phyloP scores from a whole-genome alignment of 2,888 invertebrate genomes.

The Apodemia mormo region DNA sequence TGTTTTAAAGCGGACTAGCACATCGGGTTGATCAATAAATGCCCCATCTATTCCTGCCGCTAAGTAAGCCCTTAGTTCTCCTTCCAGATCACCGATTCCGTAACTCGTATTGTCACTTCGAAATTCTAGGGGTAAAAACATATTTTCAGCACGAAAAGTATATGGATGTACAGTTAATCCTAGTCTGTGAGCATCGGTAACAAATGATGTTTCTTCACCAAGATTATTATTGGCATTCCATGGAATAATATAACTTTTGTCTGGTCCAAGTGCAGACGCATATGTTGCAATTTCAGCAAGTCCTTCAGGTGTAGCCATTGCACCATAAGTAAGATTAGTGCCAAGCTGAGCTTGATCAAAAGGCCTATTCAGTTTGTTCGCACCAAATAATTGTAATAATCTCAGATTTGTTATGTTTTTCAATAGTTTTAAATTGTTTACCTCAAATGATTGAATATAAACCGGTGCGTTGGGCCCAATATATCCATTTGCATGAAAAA shows the following conservation, averaged over 20 bases:
- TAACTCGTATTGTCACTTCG: slow-evolving; percentile 45
- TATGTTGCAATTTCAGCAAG: slow-evolving; percentile 62
- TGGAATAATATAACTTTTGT: slow-evolving; percentile 67
- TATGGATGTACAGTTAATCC: slow-evolving; percentile 69
- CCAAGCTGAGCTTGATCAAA: slow-evolving; percentile 55
- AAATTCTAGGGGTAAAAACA: slow-evolving; percentile 61
- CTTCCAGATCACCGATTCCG: slow-evolving; percentile 54
- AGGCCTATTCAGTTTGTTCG: slow-evolving; percentile 48
- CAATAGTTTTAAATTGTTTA: slow-evolving; percentile 62
- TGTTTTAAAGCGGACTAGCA: slow-evolving; percentile 35
- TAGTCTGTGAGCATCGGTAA: slow-evolving; percentile 59
- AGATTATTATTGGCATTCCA: slow-evolving; percentile 53
- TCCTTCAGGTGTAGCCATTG: slow-evolving; percentile 64
- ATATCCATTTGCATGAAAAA: slow-evolving; percentile 62
- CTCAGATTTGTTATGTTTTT: slow-evolving; percentile 59
- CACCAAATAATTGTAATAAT: slow-evolving; percentile 59
- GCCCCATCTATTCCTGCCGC: slow-evolving; percentile 67
- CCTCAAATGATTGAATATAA: slow-evolving; percentile 73
- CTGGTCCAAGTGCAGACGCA: slow-evolving; percentile 68
- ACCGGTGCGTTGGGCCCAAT: slow-evolving; percentile 51
- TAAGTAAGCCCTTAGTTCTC: slow-evolving; percentile 60
- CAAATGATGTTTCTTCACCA: slow-evolving; percentile 56
- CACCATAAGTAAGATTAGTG: slow-evolving; percentile 57
- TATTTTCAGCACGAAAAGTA: slow-evolving; percentile 70
- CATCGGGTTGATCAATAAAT: slow-evolving; percentile 71